phyloP scores from a whole-genome alignment of 2,888 invertebrate genomes.

The Galerucella calmariensis region DNA sequence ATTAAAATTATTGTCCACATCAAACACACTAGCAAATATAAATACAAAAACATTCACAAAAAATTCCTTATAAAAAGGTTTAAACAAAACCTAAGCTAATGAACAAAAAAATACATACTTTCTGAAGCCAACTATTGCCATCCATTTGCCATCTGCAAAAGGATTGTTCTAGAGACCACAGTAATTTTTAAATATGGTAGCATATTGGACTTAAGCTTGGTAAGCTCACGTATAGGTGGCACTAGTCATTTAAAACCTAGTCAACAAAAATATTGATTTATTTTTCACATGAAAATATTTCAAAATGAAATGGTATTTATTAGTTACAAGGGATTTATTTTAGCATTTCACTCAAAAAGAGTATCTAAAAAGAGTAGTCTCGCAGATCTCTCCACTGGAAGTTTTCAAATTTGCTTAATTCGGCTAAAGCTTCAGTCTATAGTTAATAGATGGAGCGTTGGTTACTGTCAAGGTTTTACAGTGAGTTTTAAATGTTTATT shows the following conservation, averaged over 20 bases:
- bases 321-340: not conserved
- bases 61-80: too few species aligned
- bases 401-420: not conserved
- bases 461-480: not conserved
- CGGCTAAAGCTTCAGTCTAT: not conserved
- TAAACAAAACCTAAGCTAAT: too few species aligned
- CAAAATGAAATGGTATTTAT: not conserved
- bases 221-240: not conserved
- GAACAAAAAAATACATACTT: too few species aligned
- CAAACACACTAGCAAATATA: too few species aligned
- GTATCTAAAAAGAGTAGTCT: not conserved
- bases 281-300: not conserved
- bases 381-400: not conserved
- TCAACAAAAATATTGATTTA: not conserved
- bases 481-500: constrained; percentile 6
- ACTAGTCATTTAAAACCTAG: not conserved
- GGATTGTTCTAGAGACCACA: too few species aligned
- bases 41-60: too few species aligned
- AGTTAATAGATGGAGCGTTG: not conserved
- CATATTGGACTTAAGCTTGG: not conserved
- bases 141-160: too few species aligned
- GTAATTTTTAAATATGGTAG: too few species aligned
- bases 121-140: too few species aligned
- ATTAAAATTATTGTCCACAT: too few species aligned
- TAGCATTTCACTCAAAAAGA: not conserved